Base-by-base conservation (phyloP, 2,797 vertebrate genomes). In the Crypturellus tataupa region DNA sequence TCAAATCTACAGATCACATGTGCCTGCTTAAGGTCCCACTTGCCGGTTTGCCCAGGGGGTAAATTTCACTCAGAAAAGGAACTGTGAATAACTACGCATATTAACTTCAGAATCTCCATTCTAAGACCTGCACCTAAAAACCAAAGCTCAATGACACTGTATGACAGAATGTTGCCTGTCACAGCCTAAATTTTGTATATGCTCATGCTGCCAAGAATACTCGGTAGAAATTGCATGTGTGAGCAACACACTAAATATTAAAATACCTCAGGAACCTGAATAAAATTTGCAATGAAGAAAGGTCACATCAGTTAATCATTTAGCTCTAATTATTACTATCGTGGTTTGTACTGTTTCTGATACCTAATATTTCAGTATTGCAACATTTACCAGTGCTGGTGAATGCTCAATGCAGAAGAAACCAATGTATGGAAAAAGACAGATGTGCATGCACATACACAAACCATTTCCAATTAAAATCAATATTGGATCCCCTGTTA, bases 401-500 rank as follows among this genome's bases (percentile, higher is more conserved):
- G 18, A 56, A 51, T 39, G 6, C 13, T 71, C 15, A 8, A 12
- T 47, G 73, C 47, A 63, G 0, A 0, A 35, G 59, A 83, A 83
- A 92, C 8, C 16, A 37, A 37, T 67, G 27, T 80, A 93, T 27
- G 47, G 62, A 58, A 73, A 44, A 86, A 68, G 53, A 93, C 44
- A 93, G 60, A 82, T 53, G 71, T 88, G 73, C 1, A 2, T 42
- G 51, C 0, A 2, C 67, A 56, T 37, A 86, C 1, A 3, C 73
- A 81, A 83, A 91, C 72, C 76, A 70, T 73, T 93, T 81, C 69
- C 69, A 55, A 79, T 95, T 93, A 91, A 91, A 94, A 93, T 95
- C 96, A 92, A 95, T 95, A 93, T 53, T 77, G 58, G 80, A 93
- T 90, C 80, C 84, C 89, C 60, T 81, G 78, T 95, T 95, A 96